Conservation (phyloP, 2,113 vertebrate species). For the Chaenogobius annularis region DNA sequence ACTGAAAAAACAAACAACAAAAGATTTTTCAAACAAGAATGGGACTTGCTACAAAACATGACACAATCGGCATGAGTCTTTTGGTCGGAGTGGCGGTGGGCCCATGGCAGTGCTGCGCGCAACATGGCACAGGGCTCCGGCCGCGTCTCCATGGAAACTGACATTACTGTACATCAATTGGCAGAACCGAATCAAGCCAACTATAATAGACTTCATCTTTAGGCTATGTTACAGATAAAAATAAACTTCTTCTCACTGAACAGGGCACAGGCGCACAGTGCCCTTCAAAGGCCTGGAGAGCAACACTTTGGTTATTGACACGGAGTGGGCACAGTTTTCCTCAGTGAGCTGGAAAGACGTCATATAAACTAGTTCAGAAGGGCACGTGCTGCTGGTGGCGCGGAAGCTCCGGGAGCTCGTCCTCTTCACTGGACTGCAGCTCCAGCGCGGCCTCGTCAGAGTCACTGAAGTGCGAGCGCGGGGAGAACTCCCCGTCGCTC, state of each 20-base stretch:
- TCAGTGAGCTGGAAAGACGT: neutral
- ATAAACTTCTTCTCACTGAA: constrained; percentile 44
- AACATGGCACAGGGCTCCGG: constrained; percentile 78
- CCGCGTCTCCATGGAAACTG: constrained; percentile 70
- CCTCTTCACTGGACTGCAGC: constrained; percentile 78
- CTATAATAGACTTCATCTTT: constrained; percentile 44
- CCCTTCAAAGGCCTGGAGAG: neutral
- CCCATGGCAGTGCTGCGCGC: constrained; percentile 76
- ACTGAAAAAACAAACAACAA: constrained; percentile 8
- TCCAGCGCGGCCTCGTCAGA: constrained; percentile 88
- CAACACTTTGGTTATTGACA: constrained; percentile 64
- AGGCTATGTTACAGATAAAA: constrained; percentile 46
- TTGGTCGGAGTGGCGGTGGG: constrained; percentile 70
- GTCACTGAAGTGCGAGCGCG: constrained; percentile 95
- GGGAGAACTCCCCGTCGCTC: constrained; percentile 96
- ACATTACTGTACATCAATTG: constrained; percentile 66
- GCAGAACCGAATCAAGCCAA: constrained; percentile 71
- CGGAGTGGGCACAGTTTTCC: constrained; percentile 26
- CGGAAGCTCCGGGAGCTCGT: constrained; percentile 74
- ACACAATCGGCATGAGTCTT: constrained; percentile 53
- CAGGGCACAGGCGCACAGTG: neutral
- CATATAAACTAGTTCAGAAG: constrained; percentile 50
- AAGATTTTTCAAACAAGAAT: constrained; percentile 53
- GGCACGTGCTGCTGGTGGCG: constrained; percentile 57
- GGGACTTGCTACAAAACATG: constrained; percentile 34